Evolutionary conservation across 1,140 invertebrate genomes (phyloP).

Genomic region (Bicyclus anynana): DNA sequence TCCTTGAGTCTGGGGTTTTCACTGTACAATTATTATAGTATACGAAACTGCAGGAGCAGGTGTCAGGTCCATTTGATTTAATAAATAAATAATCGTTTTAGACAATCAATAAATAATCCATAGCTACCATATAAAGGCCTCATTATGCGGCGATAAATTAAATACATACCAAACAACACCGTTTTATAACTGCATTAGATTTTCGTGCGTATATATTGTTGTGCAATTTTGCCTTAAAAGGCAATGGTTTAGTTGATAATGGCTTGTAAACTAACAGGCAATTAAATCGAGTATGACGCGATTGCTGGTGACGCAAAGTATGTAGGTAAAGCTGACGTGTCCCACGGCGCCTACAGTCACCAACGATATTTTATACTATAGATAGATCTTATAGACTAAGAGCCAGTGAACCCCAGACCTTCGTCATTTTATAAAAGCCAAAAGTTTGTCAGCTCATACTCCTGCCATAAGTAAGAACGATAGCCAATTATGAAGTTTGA

Average conservation of each 20-base stretch:
- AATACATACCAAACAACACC: not conserved
- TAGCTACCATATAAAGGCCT: not conserved
- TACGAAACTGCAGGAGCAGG: too few relatives aligned
- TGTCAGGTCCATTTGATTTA: too few relatives aligned
- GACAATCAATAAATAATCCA: not conserved
- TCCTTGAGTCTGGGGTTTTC: too few relatives aligned
- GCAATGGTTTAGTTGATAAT: not conserved
- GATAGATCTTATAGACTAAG: too few relatives aligned
- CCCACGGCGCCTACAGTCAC: not conserved
- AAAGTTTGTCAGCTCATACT: too few relatives aligned
- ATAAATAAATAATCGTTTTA: not conserved
- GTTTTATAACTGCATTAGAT: not conserved
- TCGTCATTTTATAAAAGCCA: too few relatives aligned
- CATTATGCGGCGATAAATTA: not conserved
- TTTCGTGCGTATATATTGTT: slow-evolving; percentile 2
- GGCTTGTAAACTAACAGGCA: slow-evolving; percentile 4
- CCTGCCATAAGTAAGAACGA: too few relatives aligned
- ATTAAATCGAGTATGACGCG: slow-evolving; percentile 7
- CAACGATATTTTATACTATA: too few relatives aligned
- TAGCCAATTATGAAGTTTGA: too few relatives aligned
- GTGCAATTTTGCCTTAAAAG: not conserved
- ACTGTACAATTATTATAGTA: too few relatives aligned
- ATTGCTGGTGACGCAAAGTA: slow-evolving; percentile 3
- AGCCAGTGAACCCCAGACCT: too few relatives aligned
- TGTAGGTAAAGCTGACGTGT: slow-evolving; percentile 1